These are phyloP conservation scores for Sinocyclocheilus grahami DNA, from an alignment of 2,113 vertebrate genomes.

Conservation along the genomic window DNA sequence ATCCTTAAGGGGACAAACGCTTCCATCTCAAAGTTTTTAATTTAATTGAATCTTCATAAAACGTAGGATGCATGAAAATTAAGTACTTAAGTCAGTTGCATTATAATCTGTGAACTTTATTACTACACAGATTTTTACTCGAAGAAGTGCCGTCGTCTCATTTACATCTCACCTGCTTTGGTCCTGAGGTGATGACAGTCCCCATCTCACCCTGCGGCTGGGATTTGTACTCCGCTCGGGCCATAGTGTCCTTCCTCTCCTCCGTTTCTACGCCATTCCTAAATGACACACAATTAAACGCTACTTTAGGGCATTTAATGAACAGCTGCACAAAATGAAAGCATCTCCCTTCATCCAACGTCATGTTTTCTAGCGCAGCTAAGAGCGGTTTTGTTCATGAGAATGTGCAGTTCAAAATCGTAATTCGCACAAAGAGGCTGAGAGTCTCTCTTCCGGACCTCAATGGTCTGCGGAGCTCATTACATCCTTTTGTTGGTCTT, in stretches of 20 bases:
- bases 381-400: constrained; percentile 1
- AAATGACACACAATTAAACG: constrained; percentile 15
- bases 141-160: background rate
- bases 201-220: constrained; percentile 70
- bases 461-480: constrained; percentile 60
- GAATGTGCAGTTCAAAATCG: constrained; percentile 21
- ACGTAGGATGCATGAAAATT: background rate
- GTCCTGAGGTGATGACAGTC: constrained; percentile 64
- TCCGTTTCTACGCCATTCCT: constrained; percentile 79
- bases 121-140: background rate
- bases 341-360: background rate
- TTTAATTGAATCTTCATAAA: background rate
- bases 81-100: background rate
- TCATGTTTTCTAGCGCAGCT: background rate
- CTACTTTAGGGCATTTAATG: constrained; percentile 38
- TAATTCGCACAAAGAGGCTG: constrained; percentile 56
- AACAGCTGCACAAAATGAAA: constrained; percentile 5
- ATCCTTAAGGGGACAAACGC: constrained; percentile 2
- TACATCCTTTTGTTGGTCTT: constrained; percentile 58
- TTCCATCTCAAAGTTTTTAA: background rate
- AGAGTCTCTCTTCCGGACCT: constrained; percentile 43
- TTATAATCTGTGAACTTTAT: constrained; percentile 21
- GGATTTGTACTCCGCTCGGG: constrained; percentile 83
- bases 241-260: constrained; percentile 73
- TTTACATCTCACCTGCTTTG: constrained; percentile 74